phyloP scores from a whole-genome alignment of 2,797 vertebrate species.

The Melanotaenia parkinsoni region DNA sequence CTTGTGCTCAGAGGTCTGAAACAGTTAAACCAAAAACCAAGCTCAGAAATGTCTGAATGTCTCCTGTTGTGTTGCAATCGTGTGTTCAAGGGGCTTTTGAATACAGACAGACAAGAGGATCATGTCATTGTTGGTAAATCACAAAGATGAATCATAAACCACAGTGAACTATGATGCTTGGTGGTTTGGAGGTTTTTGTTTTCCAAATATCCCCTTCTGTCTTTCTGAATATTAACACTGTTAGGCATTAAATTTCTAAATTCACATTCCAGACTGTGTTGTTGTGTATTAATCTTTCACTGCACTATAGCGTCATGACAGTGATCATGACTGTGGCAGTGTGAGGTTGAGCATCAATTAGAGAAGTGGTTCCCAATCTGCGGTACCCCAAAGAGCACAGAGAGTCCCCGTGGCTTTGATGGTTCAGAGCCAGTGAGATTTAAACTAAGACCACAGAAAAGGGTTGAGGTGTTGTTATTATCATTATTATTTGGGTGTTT shows the following conservation, averaged over 20 bases:
- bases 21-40: conserved; percentile 53
- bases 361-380: not conserved
- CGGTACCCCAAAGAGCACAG: too few relatives aligned
- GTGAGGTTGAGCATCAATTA: not conserved
- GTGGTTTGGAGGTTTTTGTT: conserved; percentile 3
- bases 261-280: conserved; percentile 1
- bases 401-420: too few relatives aligned
- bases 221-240: conserved; percentile 10
- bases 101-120: conserved; percentile 48
- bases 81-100: conserved; percentile 52
- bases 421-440: too few relatives aligned
- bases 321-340: conserved; percentile 12
- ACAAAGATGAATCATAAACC: conserved; percentile 43
- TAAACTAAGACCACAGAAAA: too few relatives aligned
- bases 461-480: too few relatives aligned
- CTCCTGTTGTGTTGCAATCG: conserved; percentile 61
- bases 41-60: conserved; percentile 54
- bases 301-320: not conserved
- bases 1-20: conserved; percentile 55
- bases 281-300: conserved; percentile 4
- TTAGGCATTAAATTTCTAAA: conserved; percentile 10
- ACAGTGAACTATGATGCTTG: conserved; percentile 26
- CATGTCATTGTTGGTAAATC: conserved; percentile 45
- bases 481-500: too few relatives aligned
- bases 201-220: conserved; percentile 10